Conservation (phyloP, 1,140 invertebrate genomes). For the Bathynomus jamesi region DNA sequence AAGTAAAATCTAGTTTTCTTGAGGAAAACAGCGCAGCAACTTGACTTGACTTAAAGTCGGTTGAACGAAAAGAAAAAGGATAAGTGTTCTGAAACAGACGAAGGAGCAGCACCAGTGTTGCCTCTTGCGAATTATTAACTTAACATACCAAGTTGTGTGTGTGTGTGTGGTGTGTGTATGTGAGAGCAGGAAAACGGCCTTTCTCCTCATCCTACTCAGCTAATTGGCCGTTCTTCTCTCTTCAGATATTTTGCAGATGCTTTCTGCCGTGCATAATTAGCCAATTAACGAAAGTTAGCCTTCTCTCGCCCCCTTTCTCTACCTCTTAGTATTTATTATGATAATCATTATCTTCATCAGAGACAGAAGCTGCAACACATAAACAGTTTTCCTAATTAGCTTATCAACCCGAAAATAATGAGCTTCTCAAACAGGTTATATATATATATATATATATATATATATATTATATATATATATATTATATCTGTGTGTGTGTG, state of each 20-base stretch:
- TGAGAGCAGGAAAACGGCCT: too few species aligned
- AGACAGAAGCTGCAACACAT: background rate
- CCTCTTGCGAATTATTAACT: too few species aligned
- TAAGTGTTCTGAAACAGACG: too few species aligned
- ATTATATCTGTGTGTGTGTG: background rate
- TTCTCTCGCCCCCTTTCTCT: background rate
- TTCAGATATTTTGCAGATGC: background rate
- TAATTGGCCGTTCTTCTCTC: background rate
- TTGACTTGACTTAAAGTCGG: too few species aligned
- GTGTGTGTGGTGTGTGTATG: too few species aligned
- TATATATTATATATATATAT: conserved; percentile 3
- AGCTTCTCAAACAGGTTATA: background rate
- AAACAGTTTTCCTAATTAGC: background rate
- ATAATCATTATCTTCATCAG: background rate
- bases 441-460: background rate
- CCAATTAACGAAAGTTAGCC: background rate
- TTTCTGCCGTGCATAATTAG: background rate
- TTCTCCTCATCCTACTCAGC: background rate
- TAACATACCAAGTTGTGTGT: too few species aligned
- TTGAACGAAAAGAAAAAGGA: too few species aligned
- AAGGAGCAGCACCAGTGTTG: too few species aligned
- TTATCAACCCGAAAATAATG: background rate
- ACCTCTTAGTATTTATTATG: background rate
- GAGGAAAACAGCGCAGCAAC: too few species aligned
- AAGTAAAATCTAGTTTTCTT: too few species aligned